phyloP scores from a whole-genome alignment of 2,888 invertebrate genomes.

The Ecdyonurus torrentis region DNA sequence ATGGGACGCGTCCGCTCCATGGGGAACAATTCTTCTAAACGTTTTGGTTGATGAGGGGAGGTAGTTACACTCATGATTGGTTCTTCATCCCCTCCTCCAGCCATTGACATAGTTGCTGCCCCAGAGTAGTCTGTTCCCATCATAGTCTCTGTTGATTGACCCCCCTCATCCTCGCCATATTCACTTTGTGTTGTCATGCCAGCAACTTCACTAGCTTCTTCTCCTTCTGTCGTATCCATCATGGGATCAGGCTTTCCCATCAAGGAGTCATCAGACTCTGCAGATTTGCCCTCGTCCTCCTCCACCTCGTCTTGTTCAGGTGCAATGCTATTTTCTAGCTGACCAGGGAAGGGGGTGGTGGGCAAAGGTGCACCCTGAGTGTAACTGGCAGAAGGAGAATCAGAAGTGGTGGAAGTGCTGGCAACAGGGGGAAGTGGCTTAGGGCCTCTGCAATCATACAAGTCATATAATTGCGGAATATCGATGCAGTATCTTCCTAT shows the following conservation, averaged over 20 bases:
- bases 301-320: constrained; percentile 21
- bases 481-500: too few species aligned
- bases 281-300: constrained; percentile 14
- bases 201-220: not conserved
- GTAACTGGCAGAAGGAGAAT: constrained; percentile 1
- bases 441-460: not conserved
- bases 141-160: not conserved
- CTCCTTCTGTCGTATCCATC: too few species aligned
- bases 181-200: too few species aligned
- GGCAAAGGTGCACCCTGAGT: not conserved
- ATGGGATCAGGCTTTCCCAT: too few species aligned
- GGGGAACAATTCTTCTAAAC: not conserved
- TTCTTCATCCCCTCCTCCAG: not conserved
- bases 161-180: too few species aligned
- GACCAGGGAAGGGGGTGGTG: constrained; percentile 2
- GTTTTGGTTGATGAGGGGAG: not conserved
- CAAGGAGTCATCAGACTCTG: constrained; percentile 16
- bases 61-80: not conserved
- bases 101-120: not conserved
- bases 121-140: not conserved
- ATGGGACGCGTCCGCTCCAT: not conserved
- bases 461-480: too few species aligned
- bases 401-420: constrained; percentile 7
- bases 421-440: not conserved
- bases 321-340: constrained; percentile 9